Conservation (phyloP, 2,113 vertebrate species). For the Sminthopsis crassicaudata region DNA sequence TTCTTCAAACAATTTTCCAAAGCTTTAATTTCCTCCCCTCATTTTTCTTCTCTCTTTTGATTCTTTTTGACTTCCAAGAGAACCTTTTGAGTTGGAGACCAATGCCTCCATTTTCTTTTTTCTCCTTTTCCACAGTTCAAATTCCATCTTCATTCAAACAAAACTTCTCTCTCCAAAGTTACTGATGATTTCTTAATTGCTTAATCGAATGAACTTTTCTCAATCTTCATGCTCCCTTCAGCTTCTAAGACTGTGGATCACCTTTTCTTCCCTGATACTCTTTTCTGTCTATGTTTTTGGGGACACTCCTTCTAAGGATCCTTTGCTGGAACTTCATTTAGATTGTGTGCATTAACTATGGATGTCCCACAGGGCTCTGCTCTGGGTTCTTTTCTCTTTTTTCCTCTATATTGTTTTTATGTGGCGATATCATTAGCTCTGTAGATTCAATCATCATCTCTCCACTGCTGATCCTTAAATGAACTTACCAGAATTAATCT, state of each 20-base stretch:
- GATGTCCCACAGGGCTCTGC: not conserved
- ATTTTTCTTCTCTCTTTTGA: no score
- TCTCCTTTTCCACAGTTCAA: no score
- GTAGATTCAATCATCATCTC: not conserved
- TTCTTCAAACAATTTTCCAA: no score
- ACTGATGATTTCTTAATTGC: not conserved
- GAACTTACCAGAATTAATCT: not conserved
- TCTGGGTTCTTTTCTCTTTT: not conserved
- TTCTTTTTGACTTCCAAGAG: no score
- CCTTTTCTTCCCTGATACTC: not conserved
- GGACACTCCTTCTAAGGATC: not conserved
- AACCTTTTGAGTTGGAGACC: no score
- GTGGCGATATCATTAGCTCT: not conserved
- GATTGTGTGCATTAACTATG: not conserved
- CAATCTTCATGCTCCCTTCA: not conserved
- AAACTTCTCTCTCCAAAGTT: not conserved
- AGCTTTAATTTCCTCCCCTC: no score
- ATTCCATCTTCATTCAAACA: not conserved
- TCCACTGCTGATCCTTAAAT: not conserved
- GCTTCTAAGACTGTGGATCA: not conserved
- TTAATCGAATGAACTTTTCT: not conserved
- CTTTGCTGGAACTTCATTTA: not conserved
- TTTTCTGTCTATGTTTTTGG: not conserved
- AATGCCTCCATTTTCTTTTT: no score
- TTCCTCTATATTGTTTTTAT: not conserved